A percentile compares a stretch with the other conserved stretches of the same genome.
phyloP scores from a whole-genome alignment of 1,140 invertebrate genomes.

The Tetramorium alpestre region DNA sequence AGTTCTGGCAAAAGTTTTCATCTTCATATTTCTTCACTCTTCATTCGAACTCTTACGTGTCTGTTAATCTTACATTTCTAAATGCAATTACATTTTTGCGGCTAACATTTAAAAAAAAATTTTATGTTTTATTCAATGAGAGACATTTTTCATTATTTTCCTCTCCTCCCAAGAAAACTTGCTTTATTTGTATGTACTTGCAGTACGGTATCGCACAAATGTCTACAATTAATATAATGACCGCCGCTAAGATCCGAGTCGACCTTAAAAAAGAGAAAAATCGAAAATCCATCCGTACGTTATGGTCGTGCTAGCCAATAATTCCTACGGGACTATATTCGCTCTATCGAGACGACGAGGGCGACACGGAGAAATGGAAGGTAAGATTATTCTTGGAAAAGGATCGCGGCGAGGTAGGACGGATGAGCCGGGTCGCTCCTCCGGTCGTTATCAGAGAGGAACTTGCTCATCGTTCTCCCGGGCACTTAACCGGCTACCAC shows the following conservation, averaged over 20 bases:
- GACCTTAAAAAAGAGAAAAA: neutral
- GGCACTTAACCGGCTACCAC: slow-evolving; percentile 62
- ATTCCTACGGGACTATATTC: slow-evolving; percentile 40
- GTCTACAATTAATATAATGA: neutral
- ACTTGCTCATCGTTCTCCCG: slow-evolving; percentile 61
- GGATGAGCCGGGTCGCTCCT: slow-evolving; percentile 43
- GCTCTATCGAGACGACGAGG: slow-evolving; percentile 41
- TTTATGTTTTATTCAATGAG: neutral
- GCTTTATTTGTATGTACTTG: neutral
- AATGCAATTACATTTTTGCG: neutral
- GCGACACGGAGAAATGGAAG: slow-evolving; percentile 56
- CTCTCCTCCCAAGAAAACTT: neutral
- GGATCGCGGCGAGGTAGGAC: slow-evolving; percentile 40
- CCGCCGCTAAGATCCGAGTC: neutral
- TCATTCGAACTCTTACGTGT: neutral
- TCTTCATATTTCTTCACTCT: neutral
- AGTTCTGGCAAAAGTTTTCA: neutral
- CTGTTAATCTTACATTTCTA: neutral
- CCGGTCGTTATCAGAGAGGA: slow-evolving; percentile 62
- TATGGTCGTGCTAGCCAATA: slow-evolving; percentile 6
- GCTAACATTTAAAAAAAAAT: neutral
- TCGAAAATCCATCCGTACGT: neutral
- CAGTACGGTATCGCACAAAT: neutral
- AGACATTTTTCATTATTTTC: neutral
- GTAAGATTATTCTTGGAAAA: slow-evolving; percentile 63